Conservation (phyloP, 2,888 invertebrate species). For the Clitarchus hookeri region DNA sequence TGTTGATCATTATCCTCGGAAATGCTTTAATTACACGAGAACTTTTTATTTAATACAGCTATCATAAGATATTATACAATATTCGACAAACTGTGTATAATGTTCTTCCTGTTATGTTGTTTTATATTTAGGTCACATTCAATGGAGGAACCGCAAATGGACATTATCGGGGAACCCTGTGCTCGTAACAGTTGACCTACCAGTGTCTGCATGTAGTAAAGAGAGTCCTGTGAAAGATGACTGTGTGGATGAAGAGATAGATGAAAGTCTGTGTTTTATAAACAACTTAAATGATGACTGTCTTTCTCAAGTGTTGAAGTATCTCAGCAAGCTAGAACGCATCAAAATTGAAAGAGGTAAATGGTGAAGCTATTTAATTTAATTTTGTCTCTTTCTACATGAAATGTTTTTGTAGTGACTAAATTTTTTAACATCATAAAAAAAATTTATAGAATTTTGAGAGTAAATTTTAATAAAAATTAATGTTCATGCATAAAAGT, state of each 20-base stretch:
- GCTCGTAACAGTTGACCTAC: not conserved
- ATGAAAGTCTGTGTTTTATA: slow-evolving; percentile 20
- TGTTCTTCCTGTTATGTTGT: too few relatives aligned
- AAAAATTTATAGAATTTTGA: too few relatives aligned
- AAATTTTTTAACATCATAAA: too few relatives aligned
- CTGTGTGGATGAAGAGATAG: not conserved
- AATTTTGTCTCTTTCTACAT: too few relatives aligned
- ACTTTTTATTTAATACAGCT: too few relatives aligned
- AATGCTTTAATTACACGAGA: too few relatives aligned
- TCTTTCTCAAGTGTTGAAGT: not conserved
- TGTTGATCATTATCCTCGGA: too few relatives aligned
- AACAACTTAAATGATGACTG: slow-evolving; percentile 19
- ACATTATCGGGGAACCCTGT: not conserved
- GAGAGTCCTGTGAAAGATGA: not conserved
- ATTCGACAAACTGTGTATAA: too few relatives aligned
- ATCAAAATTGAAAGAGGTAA: slow-evolving; percentile 20
- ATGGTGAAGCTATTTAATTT: not conserved
- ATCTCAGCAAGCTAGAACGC: not conserved
- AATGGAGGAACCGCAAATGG: not conserved
- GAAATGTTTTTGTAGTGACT: too few relatives aligned
- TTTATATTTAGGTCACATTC: not conserved
- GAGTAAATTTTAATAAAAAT: too few relatives aligned
- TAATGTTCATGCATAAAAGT: too few relatives aligned
- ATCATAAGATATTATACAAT: too few relatives aligned
- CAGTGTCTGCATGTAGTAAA: not conserved